Percentiles rank a stretch among this genome's conserved stretches.
These are phyloP conservation scores for Sinocyclocheilus grahami DNA, from an alignment of 2,113 vertebrate species.

Conservation along the genomic window DNA sequence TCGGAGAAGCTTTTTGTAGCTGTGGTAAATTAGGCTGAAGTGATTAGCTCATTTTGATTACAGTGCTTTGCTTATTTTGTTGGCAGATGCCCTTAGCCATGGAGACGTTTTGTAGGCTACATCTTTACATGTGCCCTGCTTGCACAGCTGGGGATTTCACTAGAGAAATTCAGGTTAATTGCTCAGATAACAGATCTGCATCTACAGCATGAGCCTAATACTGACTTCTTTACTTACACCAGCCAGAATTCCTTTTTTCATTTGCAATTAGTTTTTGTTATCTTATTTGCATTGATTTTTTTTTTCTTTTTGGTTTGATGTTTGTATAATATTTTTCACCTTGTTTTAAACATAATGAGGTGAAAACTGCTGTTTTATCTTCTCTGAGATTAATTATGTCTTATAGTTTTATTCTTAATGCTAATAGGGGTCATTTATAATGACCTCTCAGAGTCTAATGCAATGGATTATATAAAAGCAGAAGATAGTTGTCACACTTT, in stretches of 20 bases:
- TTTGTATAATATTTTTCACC: background rate
- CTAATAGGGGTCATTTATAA: background rate
- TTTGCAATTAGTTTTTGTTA: constrained; percentile 9
- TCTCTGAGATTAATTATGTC: constrained; percentile 6
- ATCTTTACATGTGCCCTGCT: constrained; percentile 60
- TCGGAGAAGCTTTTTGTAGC: constrained; percentile 67
- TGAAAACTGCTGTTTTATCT: constrained; percentile 4
- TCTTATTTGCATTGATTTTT: background rate
- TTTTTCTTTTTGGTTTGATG: background rate
- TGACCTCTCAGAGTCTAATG: background rate
- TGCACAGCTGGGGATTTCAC: constrained; percentile 71
- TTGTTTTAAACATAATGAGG: background rate
- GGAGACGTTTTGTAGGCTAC: constrained; percentile 65
- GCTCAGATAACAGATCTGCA: constrained; percentile 68
- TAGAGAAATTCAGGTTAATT: constrained; percentile 74
- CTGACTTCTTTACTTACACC: constrained; percentile 50
- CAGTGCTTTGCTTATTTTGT: constrained; percentile 75
- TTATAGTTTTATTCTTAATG: constrained; percentile 4
- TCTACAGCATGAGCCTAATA: constrained; percentile 58
- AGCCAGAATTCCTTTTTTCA: constrained; percentile 6
- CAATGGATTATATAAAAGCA: background rate
- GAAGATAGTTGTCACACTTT: background rate
- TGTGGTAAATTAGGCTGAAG: constrained; percentile 75
- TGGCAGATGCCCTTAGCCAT: constrained; percentile 75
- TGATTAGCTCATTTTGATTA: constrained; percentile 79